Conservation (phyloP, 2,113 vertebrate species). For the Aegotheles bennettii region DNA sequence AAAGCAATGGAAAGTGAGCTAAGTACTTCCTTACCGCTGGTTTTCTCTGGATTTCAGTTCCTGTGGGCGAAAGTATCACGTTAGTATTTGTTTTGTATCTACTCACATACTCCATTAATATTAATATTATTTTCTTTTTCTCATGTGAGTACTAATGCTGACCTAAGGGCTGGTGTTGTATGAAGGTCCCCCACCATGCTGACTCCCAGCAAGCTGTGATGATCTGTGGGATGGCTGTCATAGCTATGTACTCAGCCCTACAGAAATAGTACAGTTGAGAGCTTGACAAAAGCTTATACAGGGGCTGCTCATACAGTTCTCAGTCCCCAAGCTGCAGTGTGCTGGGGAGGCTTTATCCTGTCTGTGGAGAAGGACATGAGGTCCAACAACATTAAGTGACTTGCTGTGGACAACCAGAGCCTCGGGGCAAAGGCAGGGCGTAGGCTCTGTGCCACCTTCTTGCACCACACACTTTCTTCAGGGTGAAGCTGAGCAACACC, state of each 20-base stretch:
- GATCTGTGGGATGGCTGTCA: background rate
- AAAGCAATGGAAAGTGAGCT: background rate
- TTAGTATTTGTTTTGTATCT: background rate
- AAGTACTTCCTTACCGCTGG: background rate
- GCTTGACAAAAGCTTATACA: background rate
- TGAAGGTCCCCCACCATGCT: background rate
- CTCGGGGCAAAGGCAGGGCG: background rate
- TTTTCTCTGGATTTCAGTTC: background rate
- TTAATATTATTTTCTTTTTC: background rate
- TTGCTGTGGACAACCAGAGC: background rate
- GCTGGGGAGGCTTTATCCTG: background rate
- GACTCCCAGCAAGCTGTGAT: background rate
- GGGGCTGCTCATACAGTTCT: fast-evolving
- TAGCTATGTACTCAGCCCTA: background rate
- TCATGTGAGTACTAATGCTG: background rate
- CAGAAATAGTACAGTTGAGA: background rate
- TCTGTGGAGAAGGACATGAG: fast-evolving
- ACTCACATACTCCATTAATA: background rate
- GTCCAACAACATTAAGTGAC: fast-evolving
- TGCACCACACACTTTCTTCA: background rate
- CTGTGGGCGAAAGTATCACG: background rate
- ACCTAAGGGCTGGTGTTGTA: background rate
- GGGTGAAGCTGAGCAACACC: background rate
- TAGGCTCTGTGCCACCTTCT: fast-evolving
- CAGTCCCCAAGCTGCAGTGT: background rate